Percentiles rank a stretch among this genome's conserved stretches.
Conservation (phyloP, 2,113 vertebrate species). For the Zosterops pallidus region DNA sequence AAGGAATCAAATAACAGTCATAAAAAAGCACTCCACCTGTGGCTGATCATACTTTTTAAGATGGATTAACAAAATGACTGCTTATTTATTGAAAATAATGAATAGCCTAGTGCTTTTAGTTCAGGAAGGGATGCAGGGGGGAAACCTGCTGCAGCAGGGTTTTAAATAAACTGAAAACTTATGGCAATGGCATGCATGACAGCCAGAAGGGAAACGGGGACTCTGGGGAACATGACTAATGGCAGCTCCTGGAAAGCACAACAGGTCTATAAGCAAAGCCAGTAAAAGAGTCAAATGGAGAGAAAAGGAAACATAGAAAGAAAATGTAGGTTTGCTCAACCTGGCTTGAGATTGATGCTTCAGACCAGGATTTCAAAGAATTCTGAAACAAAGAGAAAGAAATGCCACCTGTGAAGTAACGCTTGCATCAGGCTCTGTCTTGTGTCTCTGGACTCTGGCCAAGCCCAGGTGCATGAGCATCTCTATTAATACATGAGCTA, state of each 20-base stretch:
- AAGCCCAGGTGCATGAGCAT: rapidly evolving
- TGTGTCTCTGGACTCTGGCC: not conserved
- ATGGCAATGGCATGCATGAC: not conserved
- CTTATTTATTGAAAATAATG: constrained; percentile 55
- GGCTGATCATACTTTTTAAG: constrained; percentile 34
- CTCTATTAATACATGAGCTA: not conserved
- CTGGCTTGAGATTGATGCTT: not conserved
- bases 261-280: not conserved
- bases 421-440: not conserved
- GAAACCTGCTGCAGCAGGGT: not conserved
- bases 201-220: constrained; percentile 3
- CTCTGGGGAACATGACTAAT: constrained; percentile 20
- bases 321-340: constrained; percentile 2
- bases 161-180: constrained; percentile 49
- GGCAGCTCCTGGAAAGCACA: constrained; percentile 38
- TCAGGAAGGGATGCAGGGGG: not conserved
- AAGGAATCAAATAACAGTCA: not conserved
- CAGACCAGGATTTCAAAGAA: not conserved
- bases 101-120: constrained; percentile 23
- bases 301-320: not conserved
- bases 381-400: not conserved
- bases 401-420: not conserved
- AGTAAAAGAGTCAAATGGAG: not conserved
- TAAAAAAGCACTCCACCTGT: constrained; percentile 33
- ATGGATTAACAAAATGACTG: constrained; percentile 61